These are phyloP conservation scores for Zaprionus ghesquierei DNA, from an alignment of 1,140 invertebrate species.

Conservation along the genomic window DNA sequence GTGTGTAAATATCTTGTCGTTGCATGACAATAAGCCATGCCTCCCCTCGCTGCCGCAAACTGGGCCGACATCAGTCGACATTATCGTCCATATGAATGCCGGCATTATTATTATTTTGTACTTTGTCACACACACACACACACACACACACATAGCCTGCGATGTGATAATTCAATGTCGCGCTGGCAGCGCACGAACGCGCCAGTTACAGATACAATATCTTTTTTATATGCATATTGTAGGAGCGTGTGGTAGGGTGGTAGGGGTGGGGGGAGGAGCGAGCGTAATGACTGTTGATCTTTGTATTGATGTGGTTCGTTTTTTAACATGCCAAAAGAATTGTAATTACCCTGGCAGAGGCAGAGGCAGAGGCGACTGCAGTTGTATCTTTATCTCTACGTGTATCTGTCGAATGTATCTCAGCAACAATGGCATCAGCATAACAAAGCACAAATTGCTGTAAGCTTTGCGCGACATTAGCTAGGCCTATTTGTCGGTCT, in stretches of 20 bases:
- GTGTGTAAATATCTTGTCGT: conserved; percentile 77
- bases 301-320: conserved; percentile 61
- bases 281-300: conserved; percentile 49
- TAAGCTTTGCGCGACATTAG: conserved; percentile 48
- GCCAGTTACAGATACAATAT: conserved; percentile 68
- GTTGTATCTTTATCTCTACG: conserved; percentile 33
- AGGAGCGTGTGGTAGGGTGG: neutral
- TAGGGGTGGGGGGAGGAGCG: neutral
- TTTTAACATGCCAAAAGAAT: conserved; percentile 74
- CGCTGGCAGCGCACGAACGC: conserved; percentile 59
- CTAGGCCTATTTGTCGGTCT: neutral
- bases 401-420: conserved; percentile 19
- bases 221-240: conserved; percentile 50
- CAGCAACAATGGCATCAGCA: conserved; percentile 72
- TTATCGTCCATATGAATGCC: no score
- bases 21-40: conserved; percentile 69
- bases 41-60: neutral
- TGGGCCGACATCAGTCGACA: neutral
- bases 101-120: conserved; percentile 77
- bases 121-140: conserved; percentile 50
- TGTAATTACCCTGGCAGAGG: conserved; percentile 61
- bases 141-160: neutral
- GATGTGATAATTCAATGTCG: conserved; percentile 79
- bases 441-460: conserved; percentile 70
- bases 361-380: neutral